phyloP scores from a whole-genome alignment of 2,888 invertebrate genomes.

The Globia sparganii region DNA sequence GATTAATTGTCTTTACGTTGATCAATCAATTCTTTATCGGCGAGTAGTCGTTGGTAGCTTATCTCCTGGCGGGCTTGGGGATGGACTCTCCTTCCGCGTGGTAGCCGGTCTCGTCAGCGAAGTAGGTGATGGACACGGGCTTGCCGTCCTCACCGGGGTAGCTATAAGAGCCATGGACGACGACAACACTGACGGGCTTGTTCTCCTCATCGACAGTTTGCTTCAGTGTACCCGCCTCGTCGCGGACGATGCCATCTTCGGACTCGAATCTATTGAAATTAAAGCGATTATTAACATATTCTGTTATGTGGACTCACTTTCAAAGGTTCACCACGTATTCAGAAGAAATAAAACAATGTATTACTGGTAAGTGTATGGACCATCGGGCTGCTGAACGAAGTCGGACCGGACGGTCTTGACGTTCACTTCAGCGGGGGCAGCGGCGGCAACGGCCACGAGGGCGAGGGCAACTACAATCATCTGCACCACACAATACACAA shows the following conservation, averaged over 20 bases:
- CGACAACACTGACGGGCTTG: constrained; percentile 89
- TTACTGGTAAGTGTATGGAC: constrained; percentile 28
- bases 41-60: constrained; percentile 52
- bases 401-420: not conserved
- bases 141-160: constrained; percentile 90
- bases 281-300: constrained; percentile 1
- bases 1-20: constrained; percentile 9
- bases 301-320: not conserved
- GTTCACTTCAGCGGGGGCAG: constrained; percentile 15
- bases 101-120: constrained; percentile 92
- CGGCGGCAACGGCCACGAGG: constrained; percentile 58
- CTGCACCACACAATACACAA: constrained; percentile 22
- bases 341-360: not conserved
- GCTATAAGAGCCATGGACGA: constrained; percentile 91
- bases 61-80: constrained; percentile 85
- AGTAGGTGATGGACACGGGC: constrained; percentile 87
- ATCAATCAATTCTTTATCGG: constrained; percentile 59
- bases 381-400: constrained; percentile 15
- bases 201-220: constrained; percentile 88
- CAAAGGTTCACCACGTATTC: not conserved
- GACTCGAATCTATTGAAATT: constrained; percentile 79
- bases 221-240: constrained; percentile 86
- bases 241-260: constrained; percentile 89
- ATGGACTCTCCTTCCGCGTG: constrained; percentile 91
- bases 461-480: constrained; percentile 58